Base-by-base conservation (phyloP, 2,113 vertebrate species). In the Corythoichthys haematopterus region DNA sequence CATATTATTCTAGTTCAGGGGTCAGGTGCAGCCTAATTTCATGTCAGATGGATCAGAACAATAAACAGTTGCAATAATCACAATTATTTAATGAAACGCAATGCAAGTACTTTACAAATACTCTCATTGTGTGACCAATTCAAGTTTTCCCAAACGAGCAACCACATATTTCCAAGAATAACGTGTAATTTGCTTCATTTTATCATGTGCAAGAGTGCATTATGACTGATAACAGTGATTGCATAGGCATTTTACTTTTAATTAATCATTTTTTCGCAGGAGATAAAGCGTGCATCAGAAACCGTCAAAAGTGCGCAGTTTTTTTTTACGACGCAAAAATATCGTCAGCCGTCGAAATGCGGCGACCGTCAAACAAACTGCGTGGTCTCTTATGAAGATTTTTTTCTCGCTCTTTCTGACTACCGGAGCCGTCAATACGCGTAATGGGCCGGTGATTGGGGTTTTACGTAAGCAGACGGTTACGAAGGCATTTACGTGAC, bases 171-270 rank as follows among this genome's bases (percentile, higher is more conserved):
- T 55, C 20, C 52, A 37, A 57, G 5, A 36, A 36, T 2, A 56
- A 57, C 33, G 55, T 57, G 55, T 33, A 57, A 57, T 14, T 36
- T 36, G 9, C 33, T 36, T 57, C 33, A 56, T 36, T 57, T 57
- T 36, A 36, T 57, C 55, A 57, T 36, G 2, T 57, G 6, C 55
- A 57, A 36, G 12, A 36, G 12, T 36, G 12, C 55, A 36, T 57
- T 36, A 57, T 57, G 55, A 57, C 33, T 57, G 35, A 57, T 57
- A 36, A 56, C 55, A 36, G 55, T 2, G 33, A 57, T 57, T 57
- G 55, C 55, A 57, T 36, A 57, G 5, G 55, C 7, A 35, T 11
- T 5, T 6, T 3, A 57, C 33, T 36, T 57, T 57, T 36, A 57
- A 14, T 36, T 13, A 57, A 57, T 57, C 55, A 33, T 57, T 57